Conservation (phyloP, 2,888 invertebrate species). For the Pycnomerus fuliginosus region DNA sequence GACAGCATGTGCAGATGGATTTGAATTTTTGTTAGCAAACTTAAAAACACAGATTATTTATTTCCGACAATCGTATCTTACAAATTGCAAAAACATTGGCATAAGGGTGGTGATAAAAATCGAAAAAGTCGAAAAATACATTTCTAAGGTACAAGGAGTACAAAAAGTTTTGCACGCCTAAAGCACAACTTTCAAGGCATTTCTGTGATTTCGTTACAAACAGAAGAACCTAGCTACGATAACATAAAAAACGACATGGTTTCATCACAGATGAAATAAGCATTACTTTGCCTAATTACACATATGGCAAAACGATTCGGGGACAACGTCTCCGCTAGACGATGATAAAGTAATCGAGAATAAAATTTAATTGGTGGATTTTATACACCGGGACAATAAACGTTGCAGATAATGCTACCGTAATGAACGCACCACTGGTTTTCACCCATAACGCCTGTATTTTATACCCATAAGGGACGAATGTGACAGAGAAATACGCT, state of each 20-base stretch:
- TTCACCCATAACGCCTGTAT: too few species aligned
- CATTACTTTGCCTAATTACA: slow-evolving; percentile 31
- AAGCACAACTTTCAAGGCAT: slow-evolving; percentile 26
- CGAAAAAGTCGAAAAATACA: slow-evolving; percentile 32
- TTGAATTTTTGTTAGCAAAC: too few species aligned
- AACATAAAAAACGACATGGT: slow-evolving; percentile 20
- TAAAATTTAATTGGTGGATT: not conserved
- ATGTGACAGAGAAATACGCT: too few species aligned
- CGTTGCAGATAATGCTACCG: too few species aligned
- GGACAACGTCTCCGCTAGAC: slow-evolving; percentile 15
- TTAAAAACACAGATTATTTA: slow-evolving; percentile 14
- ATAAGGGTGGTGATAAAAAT: too few species aligned
- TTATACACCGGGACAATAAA: too few species aligned
- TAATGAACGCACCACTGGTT: too few species aligned
- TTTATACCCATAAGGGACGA: not conserved
- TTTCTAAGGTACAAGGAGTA: slow-evolving; percentile 8
- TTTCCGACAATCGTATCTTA: slow-evolving; percentile 29
- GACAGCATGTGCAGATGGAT: too few species aligned
- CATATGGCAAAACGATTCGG: slow-evolving; percentile 34
- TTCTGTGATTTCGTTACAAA: slow-evolving; percentile 17
- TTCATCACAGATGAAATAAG: slow-evolving; percentile 39
- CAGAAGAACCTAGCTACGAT: slow-evolving; percentile 23
- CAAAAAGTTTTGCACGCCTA: slow-evolving; percentile 16
- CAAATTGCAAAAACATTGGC: slow-evolving; percentile 27
- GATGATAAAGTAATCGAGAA: not conserved